phyloP scores from a whole-genome alignment of 2,888 invertebrate species.

The Papilio demoleus region DNA sequence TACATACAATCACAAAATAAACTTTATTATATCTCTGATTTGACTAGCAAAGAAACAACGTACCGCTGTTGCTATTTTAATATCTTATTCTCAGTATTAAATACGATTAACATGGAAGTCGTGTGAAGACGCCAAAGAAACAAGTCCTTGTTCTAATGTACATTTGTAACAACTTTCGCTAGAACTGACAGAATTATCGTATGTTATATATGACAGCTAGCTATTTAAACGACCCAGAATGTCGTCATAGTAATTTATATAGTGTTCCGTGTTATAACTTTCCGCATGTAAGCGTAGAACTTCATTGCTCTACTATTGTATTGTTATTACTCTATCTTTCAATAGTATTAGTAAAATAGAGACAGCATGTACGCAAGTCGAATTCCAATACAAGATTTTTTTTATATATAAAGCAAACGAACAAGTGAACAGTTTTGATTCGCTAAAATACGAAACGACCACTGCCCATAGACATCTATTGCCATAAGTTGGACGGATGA shows the following conservation, averaged over 20 bases:
- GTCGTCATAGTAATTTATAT: constrained; percentile 32
- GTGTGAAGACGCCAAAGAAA: constrained; percentile 7
- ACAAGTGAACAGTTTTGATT: too few species aligned
- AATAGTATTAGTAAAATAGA: background rate
- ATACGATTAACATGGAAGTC: constrained; percentile 18
- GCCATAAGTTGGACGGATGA: too few species aligned
- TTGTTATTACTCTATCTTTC: background rate
- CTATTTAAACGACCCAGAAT: constrained; percentile 14
- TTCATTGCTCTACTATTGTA: background rate
- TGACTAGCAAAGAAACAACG: background rate
- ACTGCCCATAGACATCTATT: too few species aligned
- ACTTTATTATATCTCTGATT: too few species aligned
- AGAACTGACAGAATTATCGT: constrained; percentile 27
- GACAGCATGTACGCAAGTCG: too few species aligned
- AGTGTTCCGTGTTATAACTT: constrained; percentile 27
- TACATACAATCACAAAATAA: background rate
- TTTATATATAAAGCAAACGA: too few species aligned
- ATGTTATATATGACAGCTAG: constrained; percentile 18
- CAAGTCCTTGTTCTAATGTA: constrained; percentile 16
- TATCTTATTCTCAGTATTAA: constrained; percentile 12
- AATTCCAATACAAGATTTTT: too few species aligned
- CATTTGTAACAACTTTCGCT: constrained; percentile 31
- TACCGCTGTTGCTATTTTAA: background rate
- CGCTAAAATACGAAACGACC: too few species aligned
- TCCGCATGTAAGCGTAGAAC: constrained; percentile 1